Conservation (phyloP, 1,140 invertebrate genomes). For the Lamellibrachia luymesi region DNA sequence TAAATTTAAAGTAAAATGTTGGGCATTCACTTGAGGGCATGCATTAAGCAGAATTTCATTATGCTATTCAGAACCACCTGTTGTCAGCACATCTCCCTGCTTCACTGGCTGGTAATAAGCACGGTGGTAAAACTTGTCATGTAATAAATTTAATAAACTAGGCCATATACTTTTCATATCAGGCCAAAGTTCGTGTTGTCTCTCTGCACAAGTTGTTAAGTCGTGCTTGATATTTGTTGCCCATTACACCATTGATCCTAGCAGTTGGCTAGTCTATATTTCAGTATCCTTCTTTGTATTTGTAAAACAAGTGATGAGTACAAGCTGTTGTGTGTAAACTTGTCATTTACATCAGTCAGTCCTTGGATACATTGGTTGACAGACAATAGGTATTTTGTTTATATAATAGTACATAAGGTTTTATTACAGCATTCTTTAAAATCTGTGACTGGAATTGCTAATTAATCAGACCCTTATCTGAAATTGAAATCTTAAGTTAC, state of each 20-base stretch:
- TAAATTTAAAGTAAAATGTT: background rate
- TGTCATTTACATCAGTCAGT: background rate
- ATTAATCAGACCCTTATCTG: no score
- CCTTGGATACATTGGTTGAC: background rate
- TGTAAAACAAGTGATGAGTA: background rate
- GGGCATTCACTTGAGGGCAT: background rate
- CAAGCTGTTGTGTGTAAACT: background rate
- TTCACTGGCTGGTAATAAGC: no score
- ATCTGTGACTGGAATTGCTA: no score
- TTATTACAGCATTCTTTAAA: no score
- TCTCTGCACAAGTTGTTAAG: background rate
- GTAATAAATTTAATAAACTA: background rate
- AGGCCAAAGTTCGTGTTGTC: background rate
- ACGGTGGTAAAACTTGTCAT: background rate
- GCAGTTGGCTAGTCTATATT: background rate
- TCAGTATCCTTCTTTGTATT: background rate
- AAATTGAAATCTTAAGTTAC: no score
- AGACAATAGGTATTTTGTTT: background rate
- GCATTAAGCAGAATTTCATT: background rate
- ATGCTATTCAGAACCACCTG: no score
- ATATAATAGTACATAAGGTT: background rate
- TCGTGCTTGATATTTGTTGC: background rate
- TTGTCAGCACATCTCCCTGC: no score
- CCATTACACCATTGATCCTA: background rate
- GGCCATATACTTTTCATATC: background rate